Base-by-base conservation (phyloP, 2,888 invertebrate genomes). In the Drosophila rellima region DNA sequence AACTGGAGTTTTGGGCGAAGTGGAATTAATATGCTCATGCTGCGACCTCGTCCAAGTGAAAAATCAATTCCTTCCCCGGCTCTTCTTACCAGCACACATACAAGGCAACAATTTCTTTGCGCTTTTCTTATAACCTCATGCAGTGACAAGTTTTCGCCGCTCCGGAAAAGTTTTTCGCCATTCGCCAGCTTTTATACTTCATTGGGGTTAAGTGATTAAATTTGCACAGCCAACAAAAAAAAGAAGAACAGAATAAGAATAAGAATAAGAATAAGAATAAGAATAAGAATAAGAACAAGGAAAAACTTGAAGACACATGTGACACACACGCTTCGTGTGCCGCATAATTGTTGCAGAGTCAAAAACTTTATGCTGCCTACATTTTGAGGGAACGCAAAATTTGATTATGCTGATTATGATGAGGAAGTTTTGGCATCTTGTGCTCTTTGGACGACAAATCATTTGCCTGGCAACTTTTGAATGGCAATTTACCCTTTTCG, bases 141-240 rank as follows among this genome's bases (percentile, higher is more conserved):
- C 48, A 66, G 78, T 59, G 68, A 59, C 77, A 78, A 78, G 57
- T 76, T 76, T 75, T 57, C 50, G 44, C 42, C 50, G 57, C 40
- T 64, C 55, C 40, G 37, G 23, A 59, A 64, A 76, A 76, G 29
- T 78, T 77, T 70, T 67, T 55, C 57, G 50, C 64, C 78, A 67
- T 62, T 64, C 56, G 56, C 44, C 54, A 23, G 55, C 78, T 81
- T 79, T 78, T 76, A 76, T 87, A 71, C 88, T 85, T 85, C 81
- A 85, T 86, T 83, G 87, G 83, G 89, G 85, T 86, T 86, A 86
- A 86, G 85, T 86, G 88, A 86, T 85, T 85, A 85, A 85, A 85
- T 85, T 85, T 88, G 88, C 81, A 79, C 78, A 74, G 29, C 65
- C 60, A 54, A 54, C 45, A 52, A 37, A 39, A 37, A 23, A 39